A percentile compares a stretch with the other conserved stretches of the same genome.
These are phyloP conservation scores for Labroides dimidiatus DNA, from an alignment of 2,797 vertebrate species.

Conservation along the genomic window DNA sequence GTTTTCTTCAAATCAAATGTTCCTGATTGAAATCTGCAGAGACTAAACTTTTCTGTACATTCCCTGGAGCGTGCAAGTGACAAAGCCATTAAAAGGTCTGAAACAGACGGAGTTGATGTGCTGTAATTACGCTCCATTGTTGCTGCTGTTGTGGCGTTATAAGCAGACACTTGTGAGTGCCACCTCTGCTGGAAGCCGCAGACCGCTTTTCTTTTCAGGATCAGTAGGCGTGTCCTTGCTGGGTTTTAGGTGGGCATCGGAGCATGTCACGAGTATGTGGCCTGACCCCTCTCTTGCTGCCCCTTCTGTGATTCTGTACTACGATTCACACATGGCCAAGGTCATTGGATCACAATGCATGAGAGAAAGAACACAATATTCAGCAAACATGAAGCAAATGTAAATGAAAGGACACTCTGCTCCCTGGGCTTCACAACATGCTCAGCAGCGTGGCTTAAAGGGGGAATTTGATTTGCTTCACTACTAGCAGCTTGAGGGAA, in stretches of 20 bases:
- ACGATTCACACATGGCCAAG: conserved; percentile 67
- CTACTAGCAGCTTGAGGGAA: neutral
- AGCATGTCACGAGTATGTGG: conserved; percentile 72
- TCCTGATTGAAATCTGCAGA: conserved; percentile 57
- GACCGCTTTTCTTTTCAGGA: conserved; percentile 70
- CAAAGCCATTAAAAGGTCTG: conserved; percentile 67
- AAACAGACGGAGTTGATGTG: conserved; percentile 62
- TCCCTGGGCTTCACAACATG: conserved; percentile 32
- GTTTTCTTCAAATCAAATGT: conserved; percentile 68
- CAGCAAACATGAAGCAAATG: conserved; percentile 55
- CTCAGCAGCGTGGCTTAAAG: conserved; percentile 8
- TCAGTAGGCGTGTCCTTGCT: conserved; percentile 70
- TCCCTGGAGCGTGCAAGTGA: conserved; percentile 69
- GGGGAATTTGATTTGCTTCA: conserved; percentile 31
- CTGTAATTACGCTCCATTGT: conserved; percentile 74
- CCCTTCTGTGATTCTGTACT: conserved; percentile 52
- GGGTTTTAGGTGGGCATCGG: conserved; percentile 66
- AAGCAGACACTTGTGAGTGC: conserved; percentile 70
- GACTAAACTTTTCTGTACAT: conserved; percentile 69
- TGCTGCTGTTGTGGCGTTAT: conserved; percentile 48
- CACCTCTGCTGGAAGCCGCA: conserved; percentile 73
- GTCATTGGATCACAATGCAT: conserved; percentile 78
- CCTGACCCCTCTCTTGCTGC: conserved; percentile 35
- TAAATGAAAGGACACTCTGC: conserved; percentile 52
- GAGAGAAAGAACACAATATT: conserved; percentile 75